Base-by-base conservation (phyloP, 2,113 vertebrate genomes). In the Phaethornis superciliosus region DNA sequence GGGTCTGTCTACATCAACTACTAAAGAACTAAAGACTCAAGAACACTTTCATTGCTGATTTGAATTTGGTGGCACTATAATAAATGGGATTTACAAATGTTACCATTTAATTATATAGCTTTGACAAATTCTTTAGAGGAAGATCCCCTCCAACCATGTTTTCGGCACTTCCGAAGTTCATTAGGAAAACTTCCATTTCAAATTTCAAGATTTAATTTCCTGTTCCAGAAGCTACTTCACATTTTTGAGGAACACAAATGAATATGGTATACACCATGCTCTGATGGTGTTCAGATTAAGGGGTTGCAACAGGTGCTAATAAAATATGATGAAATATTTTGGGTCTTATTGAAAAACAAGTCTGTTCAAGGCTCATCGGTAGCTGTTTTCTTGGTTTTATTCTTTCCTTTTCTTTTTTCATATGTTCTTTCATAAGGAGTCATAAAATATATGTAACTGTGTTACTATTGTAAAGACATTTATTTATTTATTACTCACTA, bases 81-180 rank as follows among this genome's bases (percentile, higher is more conserved):
- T 26, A 93, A 94, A 89, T 81, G 58, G 30, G n/a, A 65, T 79
- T 94, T 90, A 76, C 65, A 94, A 87, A 87, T 89, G n/a, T 63
- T 90, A 46, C 35, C 8, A 35, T 35, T 58, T 81, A 81, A 84
- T 86, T 92, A 56, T 54, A 71, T 16, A 64, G 6, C 58, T 75
- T 79, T 68, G 62, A 84, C 54, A 78, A 84, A 56, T 60, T 88
- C n/a, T 74, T 67, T 64, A 64, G 69, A 47, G 33, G 64, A 92
- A 64, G 49, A 79, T 65, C 49, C 65, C 12, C 22, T 72, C 19
- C 32, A 59, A 84, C 46, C 69, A 78, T 60, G 32, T 78, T 47
- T 19, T 78, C 68, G n/a, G 37, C 27, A 30, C 60, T 72, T 88
- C 17, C 72, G 10, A 89, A 93, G 35, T 60, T 90, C 64, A 33